phyloP scores from a whole-genome alignment of 92 coral and sea anemone species.

The Desmophyllum pertusum region DNA sequence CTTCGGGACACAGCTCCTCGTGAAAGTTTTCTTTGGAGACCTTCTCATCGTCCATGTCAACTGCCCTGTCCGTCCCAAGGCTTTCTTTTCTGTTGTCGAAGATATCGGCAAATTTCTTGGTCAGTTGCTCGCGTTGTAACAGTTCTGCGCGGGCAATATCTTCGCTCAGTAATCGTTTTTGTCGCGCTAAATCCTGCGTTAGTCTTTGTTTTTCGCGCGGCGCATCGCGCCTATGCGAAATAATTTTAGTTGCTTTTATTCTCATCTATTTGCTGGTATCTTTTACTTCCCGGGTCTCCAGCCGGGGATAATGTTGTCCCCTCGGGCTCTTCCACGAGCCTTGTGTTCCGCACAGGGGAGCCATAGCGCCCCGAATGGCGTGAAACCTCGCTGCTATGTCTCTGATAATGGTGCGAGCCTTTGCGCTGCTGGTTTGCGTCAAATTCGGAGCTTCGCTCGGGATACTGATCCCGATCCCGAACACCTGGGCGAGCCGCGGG shows the following conservation, averaged over 20 bases:
- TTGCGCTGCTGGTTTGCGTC: conserved; percentile 38
- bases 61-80: conserved; percentile 3
- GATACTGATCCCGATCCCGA: conserved; percentile 71
- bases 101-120: conserved; percentile 54
- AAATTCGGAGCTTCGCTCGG: conserved; percentile 50
- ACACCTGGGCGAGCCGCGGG: conserved; percentile 68
- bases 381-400: conserved; percentile 44
- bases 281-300: conserved; percentile 28
- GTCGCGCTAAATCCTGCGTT: conserved; percentile 97
- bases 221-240: conserved; percentile 83
- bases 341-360: conserved; percentile 64
- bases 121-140: conserved; percentile 80
- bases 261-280: conserved; percentile 36
- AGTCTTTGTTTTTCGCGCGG: conserved; percentile 98
- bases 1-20: conserved; percentile 22
- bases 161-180: conserved; percentile 88
- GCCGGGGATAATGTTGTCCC: conserved; percentile 43
- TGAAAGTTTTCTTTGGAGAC: neutral
- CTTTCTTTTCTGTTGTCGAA: conserved; percentile 42
- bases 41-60: conserved; percentile 8
- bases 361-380: conserved; percentile 62
- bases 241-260: conserved; percentile 53
- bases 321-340: conserved; percentile 58
- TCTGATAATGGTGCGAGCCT: conserved; percentile 40
- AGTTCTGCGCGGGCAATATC: conserved; percentile 95